A percentile compares a stretch with the other conserved stretches of the same genome.
Evolutionary conservation across 2,888 invertebrate species (phyloP).

Genomic region (Xestia rhomboidea): DNA sequence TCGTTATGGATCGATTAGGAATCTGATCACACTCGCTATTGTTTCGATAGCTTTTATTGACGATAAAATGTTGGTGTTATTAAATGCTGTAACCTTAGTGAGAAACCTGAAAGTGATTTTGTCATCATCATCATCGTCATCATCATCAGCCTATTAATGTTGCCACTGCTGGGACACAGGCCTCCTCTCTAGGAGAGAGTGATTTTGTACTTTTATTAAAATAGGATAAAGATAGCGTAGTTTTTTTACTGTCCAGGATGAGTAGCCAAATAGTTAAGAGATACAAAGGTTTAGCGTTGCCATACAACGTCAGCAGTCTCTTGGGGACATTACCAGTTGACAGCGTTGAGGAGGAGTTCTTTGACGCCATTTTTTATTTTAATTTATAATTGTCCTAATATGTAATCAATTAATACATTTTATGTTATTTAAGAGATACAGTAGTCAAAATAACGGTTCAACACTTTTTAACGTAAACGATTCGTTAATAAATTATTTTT

Average conservation of each 20-base stretch:
- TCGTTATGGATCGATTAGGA: constrained; percentile 71
- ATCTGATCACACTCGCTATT: constrained; percentile 76
- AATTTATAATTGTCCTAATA: no score
- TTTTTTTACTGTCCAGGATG: background rate
- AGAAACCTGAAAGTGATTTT: background rate
- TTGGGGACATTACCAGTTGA: no score
- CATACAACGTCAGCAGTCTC: no score
- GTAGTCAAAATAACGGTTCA: background rate
- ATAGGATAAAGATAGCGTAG: background rate
- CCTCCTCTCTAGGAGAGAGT: no score
- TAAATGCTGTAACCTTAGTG: constrained; percentile 17
- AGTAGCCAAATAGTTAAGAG: background rate
- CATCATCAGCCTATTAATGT: no score
- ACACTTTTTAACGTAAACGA: background rate
- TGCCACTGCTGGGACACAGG: no score
- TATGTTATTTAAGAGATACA: background rate
- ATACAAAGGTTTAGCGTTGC: no score
- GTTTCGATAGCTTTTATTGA: constrained; percentile 70
- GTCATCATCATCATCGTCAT: no score
- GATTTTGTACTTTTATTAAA: background rate
- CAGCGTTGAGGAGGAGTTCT: no score
- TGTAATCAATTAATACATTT: no score
- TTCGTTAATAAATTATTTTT: no score
- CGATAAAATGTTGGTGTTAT: constrained; percentile 57
- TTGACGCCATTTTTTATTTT: no score